These are phyloP conservation scores for Dryocosmus kuriphilus DNA, from an alignment of 2,888 invertebrate genomes.

Conservation along the genomic window DNA sequence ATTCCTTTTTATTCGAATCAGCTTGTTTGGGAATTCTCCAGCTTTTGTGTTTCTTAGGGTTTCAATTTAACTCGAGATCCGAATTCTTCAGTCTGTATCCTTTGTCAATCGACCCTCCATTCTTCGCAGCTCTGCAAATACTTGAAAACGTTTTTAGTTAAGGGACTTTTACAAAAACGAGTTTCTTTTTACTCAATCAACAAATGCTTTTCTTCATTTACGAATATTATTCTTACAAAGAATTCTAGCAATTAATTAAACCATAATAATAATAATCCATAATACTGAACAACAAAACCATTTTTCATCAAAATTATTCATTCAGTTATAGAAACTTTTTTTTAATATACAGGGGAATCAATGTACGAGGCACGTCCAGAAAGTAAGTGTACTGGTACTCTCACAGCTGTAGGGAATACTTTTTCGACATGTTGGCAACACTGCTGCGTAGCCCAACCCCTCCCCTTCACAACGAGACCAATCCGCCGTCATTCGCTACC, in stretches of 20 bases:
- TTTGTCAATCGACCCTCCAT: constrained; percentile 12
- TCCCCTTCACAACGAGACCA: too few species aligned
- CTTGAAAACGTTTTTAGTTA: constrained; percentile 21
- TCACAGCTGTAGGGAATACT: too few species aligned
- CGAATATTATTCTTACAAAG: neutral
- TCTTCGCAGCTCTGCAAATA: constrained; percentile 21
- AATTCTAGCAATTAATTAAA: neutral
- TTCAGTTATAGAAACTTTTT: too few species aligned
- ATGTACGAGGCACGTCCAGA: too few species aligned
- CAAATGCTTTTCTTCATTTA: neutral
- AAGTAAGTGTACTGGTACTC: too few species aligned
- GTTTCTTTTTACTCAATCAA: neutral
- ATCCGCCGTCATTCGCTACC: too few species aligned
- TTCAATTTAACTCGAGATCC: constrained; percentile 18
- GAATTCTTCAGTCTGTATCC: constrained; percentile 13
- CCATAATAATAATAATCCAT: too few species aligned
- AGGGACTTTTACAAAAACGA: neutral
- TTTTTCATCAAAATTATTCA: too few species aligned
- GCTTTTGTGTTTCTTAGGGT: constrained; percentile 15
- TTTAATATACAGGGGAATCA: too few species aligned
- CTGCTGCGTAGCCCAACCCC: too few species aligned
- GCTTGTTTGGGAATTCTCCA: constrained; percentile 1
- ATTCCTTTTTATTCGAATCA: constrained; percentile 3
- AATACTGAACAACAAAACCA: too few species aligned
- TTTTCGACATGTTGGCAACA: too few species aligned